These are phyloP conservation scores for Prionace glauca DNA, from an alignment of 2,797 vertebrate species.

Conservation along the genomic window DNA sequence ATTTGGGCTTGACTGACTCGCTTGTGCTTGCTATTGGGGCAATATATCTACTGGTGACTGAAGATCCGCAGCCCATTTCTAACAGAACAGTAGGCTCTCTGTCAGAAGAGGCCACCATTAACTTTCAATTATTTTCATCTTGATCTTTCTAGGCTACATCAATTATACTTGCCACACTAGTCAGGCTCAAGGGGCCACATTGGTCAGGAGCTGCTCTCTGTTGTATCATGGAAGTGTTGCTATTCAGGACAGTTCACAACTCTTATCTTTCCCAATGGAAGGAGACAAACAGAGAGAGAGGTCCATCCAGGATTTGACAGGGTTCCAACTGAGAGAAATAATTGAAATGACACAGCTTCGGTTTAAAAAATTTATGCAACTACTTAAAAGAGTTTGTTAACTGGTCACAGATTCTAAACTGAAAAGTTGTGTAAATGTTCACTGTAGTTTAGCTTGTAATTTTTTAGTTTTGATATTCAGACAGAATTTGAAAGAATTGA, in stretches of 20 bases:
- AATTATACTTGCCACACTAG: neutral
- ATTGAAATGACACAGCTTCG: neutral
- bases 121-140: neutral
- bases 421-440: neutral
- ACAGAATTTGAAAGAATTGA: neutral
- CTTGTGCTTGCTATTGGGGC: neutral
- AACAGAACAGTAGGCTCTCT: neutral
- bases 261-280: neutral
- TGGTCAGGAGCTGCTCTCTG: neutral
- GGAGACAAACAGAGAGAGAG: neutral
- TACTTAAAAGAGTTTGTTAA: conserved; percentile 6
- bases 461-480: neutral
- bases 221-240: neutral
- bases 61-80: neutral
- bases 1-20: neutral
- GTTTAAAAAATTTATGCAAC: neutral
- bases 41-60: neutral
- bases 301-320: neutral
- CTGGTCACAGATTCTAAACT: neutral
- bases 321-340: neutral
- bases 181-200: neutral
- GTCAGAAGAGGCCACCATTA: neutral
- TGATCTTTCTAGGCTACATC: neutral
- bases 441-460: neutral
- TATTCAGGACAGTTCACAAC: neutral